These are phyloP conservation scores for Aphelenchoides fujianensis DNA, from an alignment of 1,140 invertebrate species.

Conservation along the genomic window DNA sequence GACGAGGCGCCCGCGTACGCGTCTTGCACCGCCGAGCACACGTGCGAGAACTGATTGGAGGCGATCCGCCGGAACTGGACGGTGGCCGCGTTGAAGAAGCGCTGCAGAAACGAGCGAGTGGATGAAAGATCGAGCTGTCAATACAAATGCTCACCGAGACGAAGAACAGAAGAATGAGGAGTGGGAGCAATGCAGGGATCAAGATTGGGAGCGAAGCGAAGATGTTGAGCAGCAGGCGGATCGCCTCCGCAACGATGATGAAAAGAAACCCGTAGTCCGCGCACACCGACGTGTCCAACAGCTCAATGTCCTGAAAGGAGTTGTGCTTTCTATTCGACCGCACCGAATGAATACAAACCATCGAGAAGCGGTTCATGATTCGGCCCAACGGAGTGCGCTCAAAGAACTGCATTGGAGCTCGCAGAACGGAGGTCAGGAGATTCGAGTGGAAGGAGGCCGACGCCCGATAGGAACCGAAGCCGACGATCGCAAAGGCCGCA, in stretches of 20 bases:
- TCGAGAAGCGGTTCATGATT: slow-evolving; percentile 78
- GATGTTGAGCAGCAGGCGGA: slow-evolving; percentile 64
- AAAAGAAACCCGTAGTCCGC: slow-evolving; percentile 16
- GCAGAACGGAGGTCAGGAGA: slow-evolving; percentile 71
- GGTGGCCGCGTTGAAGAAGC: slow-evolving; percentile 37
- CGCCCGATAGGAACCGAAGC: slow-evolving; percentile 47
- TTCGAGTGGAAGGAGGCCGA: slow-evolving; percentile 72
- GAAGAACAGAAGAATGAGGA: not conserved
- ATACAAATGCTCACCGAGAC: not conserved
- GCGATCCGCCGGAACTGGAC: slow-evolving; percentile 38
- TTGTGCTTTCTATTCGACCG: not conserved
- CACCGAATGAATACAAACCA: slow-evolving; percentile 58
- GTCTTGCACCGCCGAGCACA: slow-evolving; percentile 39
- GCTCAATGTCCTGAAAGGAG: slow-evolving; percentile 63
- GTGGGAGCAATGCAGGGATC: not conserved
- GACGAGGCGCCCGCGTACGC: slow-evolving; percentile 30
- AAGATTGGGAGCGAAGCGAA: not conserved
- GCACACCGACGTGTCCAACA: slow-evolving; percentile 32
- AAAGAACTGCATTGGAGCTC: slow-evolving; percentile 76
- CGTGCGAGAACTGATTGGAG: slow-evolving; percentile 24
- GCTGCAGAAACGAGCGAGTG: slow-evolving; percentile 16
- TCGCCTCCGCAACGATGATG: slow-evolving; percentile 54
- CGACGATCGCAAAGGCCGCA: slow-evolving; percentile 16
- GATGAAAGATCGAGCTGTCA: no score
- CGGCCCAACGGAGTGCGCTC: slow-evolving; percentile 80